Base-by-base conservation (phyloP, 2,888 invertebrate species). In the Drosophila anomalata region DNA sequence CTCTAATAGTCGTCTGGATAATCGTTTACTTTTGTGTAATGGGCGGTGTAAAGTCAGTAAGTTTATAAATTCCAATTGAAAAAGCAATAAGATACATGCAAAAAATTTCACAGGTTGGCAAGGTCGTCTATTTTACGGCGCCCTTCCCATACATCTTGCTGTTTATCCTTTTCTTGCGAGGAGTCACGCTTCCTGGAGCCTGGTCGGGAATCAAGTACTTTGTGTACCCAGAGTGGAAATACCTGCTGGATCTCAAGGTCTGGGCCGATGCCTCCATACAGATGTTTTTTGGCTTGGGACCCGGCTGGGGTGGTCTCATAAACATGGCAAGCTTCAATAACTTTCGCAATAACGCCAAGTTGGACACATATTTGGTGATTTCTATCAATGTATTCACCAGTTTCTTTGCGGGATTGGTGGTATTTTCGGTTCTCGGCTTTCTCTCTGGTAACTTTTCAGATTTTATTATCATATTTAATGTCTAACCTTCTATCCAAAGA, bases 201-300 rank as follows among this genome's bases (percentile, higher is more conserved):
- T 93, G 93, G 91, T 93, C 94, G 68, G 97, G 97, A 9, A 94
- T 97, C 70, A 90, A 92, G 48, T 97, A 95, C 90, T 97, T 96
- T 85, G 93, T 97, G 62, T 93, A 94, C 75, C 97, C 97, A 0
- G 94, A 97, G 86, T 97, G 97, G 95, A 91, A 93, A 39, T 95
- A 95, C 82, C 92, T 97, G 39, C 92, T 92, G 12, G 96, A 97
- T 88, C 93, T 96, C 14, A 94, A 95, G 92, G 96, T 97, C 4
- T 98, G 98, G 98, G 95, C 96, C 0, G 97, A 97, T 90, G 98
- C 98, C 0, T 97, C 97, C 0, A 95, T 97, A n/a, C 97, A 98
- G 92, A 95, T 98, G 76, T 97, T 98, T 92, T 98, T 95, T 90
- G 97, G 97, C 0, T 94, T 98, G 17, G 97, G 97, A 2, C 96